Conservation (phyloP, 1,140 invertebrate genomes). For the Sycophila sp. region DNA sequence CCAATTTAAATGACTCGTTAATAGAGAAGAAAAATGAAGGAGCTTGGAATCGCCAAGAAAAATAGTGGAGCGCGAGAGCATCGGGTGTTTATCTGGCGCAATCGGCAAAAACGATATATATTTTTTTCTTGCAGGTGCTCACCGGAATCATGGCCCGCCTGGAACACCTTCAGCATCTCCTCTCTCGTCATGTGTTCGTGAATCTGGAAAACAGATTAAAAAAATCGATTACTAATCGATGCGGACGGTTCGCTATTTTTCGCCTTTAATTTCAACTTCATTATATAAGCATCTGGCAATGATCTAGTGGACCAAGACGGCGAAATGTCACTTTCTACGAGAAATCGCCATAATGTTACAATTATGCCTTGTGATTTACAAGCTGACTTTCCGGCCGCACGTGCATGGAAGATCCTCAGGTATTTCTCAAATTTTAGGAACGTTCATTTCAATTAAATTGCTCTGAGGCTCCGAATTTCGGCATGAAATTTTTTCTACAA, state of each 20-base stretch:
- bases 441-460: too few relatives aligned
- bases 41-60: not conserved
- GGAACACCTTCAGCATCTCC: conserved; percentile 82
- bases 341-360: not conserved
- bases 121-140: conserved; percentile 47
- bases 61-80: not conserved
- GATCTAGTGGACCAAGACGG: not conserved
- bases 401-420: too few relatives aligned
- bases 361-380: not conserved
- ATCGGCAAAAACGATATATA: conserved; percentile 28
- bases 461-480: too few relatives aligned
- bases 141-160: conserved; percentile 80
- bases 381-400: too few relatives aligned
- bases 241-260: not conserved
- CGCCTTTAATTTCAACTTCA: not conserved
- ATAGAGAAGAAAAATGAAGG: too few relatives aligned
- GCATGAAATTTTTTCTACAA: too few relatives aligned
- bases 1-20: too few relatives aligned
- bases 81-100: not conserved
- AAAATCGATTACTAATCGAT: conserved; percentile 11
- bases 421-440: too few relatives aligned
- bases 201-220: conserved; percentile 73
- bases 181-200: conserved; percentile 86
- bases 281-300: not conserved
- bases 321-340: not conserved